phyloP scores from a whole-genome alignment of 2,113 vertebrate species.

The Muntiacus muntjak region DNA sequence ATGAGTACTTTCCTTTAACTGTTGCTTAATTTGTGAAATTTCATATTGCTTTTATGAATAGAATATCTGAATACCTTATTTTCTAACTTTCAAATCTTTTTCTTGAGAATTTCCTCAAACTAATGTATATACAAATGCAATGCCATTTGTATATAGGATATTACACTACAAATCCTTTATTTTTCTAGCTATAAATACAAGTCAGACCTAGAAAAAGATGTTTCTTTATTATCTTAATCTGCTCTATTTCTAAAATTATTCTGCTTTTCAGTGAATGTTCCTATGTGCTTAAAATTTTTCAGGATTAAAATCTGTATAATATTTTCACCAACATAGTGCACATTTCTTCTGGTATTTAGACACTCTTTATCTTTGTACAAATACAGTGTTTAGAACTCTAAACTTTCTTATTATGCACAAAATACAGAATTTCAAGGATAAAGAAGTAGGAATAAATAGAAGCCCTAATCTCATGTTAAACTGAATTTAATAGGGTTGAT shows the following conservation, averaged over 20 bases:
- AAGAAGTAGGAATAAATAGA: neutral
- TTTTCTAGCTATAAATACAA: neutral
- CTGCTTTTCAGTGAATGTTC: neutral
- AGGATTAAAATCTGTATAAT: neutral
- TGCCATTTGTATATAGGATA: neutral
- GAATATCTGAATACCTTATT: neutral
- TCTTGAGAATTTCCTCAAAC: neutral
- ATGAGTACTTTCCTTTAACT: neutral
- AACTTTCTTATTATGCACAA: neutral
- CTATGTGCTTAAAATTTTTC: neutral
- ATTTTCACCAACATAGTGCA: neutral
- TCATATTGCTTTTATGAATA: neutral
- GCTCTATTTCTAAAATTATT: neutral
- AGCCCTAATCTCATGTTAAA: neutral
- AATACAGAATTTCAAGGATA: neutral
- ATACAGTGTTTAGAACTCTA: neutral
- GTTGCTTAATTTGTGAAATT: neutral
- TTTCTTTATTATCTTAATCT: neutral
- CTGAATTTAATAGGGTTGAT: neutral
- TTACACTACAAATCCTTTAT: neutral
- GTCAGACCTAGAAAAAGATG: neutral
- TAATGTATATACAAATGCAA: neutral
- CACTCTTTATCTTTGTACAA: neutral
- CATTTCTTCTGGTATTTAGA: neutral
- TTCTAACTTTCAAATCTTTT: neutral